Conservation (phyloP, 2,797 vertebrate species). For the Microcaecilia unicolor region DNA sequence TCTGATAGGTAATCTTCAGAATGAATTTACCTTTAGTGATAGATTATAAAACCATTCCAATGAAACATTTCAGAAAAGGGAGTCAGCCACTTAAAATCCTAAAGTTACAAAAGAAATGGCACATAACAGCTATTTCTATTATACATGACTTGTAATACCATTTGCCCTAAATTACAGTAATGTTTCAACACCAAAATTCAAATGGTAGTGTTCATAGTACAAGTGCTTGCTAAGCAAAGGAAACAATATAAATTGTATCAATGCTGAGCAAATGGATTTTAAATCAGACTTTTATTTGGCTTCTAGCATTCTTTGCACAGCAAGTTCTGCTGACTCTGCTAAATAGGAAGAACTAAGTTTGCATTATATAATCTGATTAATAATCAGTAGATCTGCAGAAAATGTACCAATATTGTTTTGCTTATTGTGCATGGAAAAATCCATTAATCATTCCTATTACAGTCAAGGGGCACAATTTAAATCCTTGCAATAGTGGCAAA, state of each 20-base stretch:
- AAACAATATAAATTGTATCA: conserved; percentile 34
- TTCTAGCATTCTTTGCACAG: conserved; percentile 3
- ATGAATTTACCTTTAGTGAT: too few species aligned
- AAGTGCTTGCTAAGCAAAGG: conserved; percentile 36
- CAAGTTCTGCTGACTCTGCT: conserved; percentile 24
- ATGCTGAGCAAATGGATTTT: conserved; percentile 32
- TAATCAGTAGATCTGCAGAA: conserved; percentile 20
- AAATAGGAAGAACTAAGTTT: conserved; percentile 12
- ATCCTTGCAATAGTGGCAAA: too few species aligned
- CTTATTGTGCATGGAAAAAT: not conserved
- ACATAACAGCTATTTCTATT: conserved; percentile 10
- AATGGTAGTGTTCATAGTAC: conserved; percentile 27
- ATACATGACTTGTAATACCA: conserved; percentile 5
- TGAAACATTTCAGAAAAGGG: not conserved
- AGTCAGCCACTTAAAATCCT: conserved; percentile 4
- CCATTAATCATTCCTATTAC: not conserved
- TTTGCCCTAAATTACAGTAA: conserved; percentile 24
- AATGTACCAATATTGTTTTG: not conserved
- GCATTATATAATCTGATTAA: conserved; percentile 20
- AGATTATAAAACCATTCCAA: too few species aligned
- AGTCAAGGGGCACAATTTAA: too few species aligned
- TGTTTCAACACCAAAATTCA: conserved; percentile 30
- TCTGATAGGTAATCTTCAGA: too few species aligned
- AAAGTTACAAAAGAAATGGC: too few species aligned
- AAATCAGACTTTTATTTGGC: conserved; percentile 21